A percentile compares a stretch with the other conserved stretches of the same genome.
These are phyloP conservation scores for Doryteuthis pealeii DNA, from an alignment of 1,140 invertebrate species.

Conservation along the genomic window DNA sequence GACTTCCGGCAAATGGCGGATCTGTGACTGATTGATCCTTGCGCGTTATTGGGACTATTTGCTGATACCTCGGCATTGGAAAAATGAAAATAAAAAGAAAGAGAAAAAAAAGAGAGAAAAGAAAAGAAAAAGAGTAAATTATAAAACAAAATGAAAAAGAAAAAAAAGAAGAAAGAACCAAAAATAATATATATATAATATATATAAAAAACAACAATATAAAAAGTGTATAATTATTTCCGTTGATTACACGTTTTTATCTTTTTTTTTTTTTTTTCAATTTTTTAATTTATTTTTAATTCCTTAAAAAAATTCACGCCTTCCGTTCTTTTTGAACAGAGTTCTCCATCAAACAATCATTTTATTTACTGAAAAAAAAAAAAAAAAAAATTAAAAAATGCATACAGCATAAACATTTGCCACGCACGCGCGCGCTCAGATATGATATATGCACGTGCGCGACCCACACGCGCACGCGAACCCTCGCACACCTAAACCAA, in stretches of 20 bases:
- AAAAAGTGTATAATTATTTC: too few relatives aligned
- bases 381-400: too few relatives aligned
- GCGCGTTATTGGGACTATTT: background rate
- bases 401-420: too few relatives aligned
- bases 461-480: background rate
- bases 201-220: too few relatives aligned
- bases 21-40: conserved; percentile 34
- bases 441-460: background rate
- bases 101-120: background rate
- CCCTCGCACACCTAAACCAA: background rate
- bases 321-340: too few relatives aligned
- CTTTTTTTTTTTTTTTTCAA: background rate
- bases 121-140: background rate
- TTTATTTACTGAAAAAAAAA: too few relatives aligned
- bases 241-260: too few relatives aligned
- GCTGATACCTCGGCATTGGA: background rate
- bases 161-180: too few relatives aligned
- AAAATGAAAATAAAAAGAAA: background rate
- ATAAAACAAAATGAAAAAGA: background rate
- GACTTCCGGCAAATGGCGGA: conserved; percentile 42
- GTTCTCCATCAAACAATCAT: too few relatives aligned
- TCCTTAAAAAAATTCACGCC: too few relatives aligned
- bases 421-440: background rate
- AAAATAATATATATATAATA: too few relatives aligned
- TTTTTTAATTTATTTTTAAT: too few relatives aligned